A percentile compares a stretch with the other conserved stretches of the same genome.
phyloP scores from a whole-genome alignment of 2,113 vertebrate species.

The Corythaeola cristata region DNA sequence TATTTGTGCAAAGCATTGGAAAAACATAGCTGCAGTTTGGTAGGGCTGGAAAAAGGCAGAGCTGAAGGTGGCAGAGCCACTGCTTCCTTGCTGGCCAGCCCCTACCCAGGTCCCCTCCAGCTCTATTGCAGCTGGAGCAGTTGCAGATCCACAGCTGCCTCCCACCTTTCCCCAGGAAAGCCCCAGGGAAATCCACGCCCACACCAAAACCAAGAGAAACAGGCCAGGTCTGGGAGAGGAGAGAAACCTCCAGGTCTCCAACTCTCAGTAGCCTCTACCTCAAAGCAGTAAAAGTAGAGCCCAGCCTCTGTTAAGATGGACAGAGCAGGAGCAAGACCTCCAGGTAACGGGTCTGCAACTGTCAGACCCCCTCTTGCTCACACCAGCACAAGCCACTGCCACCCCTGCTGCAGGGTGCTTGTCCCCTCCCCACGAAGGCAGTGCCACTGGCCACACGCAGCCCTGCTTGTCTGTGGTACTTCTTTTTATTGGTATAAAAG shows the following conservation, averaged over 20 bases:
- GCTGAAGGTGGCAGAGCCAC: background rate
- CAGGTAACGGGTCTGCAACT: background rate
- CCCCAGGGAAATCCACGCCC: background rate
- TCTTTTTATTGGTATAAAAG: constrained; percentile 67
- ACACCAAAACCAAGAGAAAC: background rate
- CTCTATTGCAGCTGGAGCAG: rapidly evolving
- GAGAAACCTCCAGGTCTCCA: background rate
- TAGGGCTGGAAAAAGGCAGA: background rate
- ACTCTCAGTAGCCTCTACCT: background rate
- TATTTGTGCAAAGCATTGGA: constrained; percentile 39
- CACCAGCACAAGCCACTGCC: background rate
- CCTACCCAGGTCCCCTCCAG: background rate
- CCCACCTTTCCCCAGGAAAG: background rate
- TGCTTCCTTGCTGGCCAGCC: background rate
- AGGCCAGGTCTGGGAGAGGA: rapidly evolving
- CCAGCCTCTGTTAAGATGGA: background rate
- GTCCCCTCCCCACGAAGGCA: background rate
- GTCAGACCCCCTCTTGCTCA: too few relatives aligned
- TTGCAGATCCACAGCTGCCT: background rate
- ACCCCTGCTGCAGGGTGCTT: background rate
- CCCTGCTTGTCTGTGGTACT: background rate
- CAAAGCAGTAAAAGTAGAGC: background rate
- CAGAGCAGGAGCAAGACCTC: background rate
- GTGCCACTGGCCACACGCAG: rapidly evolving
- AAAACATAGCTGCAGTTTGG: background rate